Evolutionary conservation across 2,797 vertebrate species (phyloP).

Genomic region (Falco naumanni): DNA sequence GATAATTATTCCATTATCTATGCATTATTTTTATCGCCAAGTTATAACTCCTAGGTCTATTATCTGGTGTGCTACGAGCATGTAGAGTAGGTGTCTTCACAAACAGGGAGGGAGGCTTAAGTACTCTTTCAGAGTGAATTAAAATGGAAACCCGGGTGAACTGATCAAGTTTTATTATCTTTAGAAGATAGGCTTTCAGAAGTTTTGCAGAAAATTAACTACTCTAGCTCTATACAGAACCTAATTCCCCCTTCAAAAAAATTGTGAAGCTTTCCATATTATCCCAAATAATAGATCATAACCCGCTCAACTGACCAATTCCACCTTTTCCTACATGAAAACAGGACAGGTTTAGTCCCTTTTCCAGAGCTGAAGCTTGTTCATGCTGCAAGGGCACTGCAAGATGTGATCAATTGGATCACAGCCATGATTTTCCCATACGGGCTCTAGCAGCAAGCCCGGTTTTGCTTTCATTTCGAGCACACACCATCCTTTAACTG

Average conservation of each 20-base stretch:
- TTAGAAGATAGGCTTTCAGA: background rate
- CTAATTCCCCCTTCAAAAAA: background rate
- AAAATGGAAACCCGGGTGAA: constrained; percentile 57
- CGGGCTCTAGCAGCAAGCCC: background rate
- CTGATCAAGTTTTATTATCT: constrained; percentile 32
- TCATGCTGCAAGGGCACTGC: background rate
- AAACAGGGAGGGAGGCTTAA: background rate
- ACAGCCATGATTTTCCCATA: fast-evolving
- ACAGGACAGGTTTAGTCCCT: background rate
- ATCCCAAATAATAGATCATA: background rate
- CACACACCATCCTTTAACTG: background rate
- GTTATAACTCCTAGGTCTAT: constrained; percentile 1
- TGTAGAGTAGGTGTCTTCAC: constrained; percentile 9
- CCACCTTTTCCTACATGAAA: background rate
- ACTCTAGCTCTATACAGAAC: background rate
- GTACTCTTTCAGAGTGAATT: constrained; percentile 25
- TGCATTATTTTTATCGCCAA: constrained; percentile 18
- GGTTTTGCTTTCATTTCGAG: background rate
- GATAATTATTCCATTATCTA: constrained; percentile 43
- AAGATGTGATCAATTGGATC: fast-evolving
- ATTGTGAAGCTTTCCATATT: background rate
- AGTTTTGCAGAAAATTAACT: constrained; percentile 21
- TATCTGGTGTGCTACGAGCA: background rate
- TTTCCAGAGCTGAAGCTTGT: background rate
- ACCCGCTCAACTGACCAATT: fast-evolving